phyloP scores from a whole-genome alignment of 1,140 invertebrate genomes.

The Pseudomyrmex cubaensis region DNA sequence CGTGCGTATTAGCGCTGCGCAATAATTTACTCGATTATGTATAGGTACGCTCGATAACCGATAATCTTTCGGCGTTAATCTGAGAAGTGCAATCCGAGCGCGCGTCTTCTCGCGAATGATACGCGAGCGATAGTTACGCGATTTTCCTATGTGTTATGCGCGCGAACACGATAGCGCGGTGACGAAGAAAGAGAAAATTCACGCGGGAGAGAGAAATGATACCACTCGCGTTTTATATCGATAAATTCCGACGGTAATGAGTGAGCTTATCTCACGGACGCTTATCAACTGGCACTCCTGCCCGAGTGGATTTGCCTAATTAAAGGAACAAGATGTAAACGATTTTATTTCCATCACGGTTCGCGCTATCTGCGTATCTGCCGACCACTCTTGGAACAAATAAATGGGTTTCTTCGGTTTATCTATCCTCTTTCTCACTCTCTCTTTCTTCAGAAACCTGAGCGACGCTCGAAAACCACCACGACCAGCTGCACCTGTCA shows the following conservation, averaged over 20 bases:
- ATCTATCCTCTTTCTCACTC: constrained; percentile 10
- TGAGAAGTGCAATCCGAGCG: constrained; percentile 22
- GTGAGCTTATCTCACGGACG: constrained; percentile 34
- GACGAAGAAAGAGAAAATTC: not conserved
- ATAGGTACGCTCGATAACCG: constrained; percentile 17
- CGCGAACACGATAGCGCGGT: not conserved
- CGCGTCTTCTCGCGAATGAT: not conserved
- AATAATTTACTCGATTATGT: constrained; percentile 42
- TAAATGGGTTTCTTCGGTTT: constrained; percentile 65
- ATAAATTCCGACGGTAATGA: constrained; percentile 60
- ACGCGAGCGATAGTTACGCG: not conserved
- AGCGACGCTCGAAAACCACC: constrained; percentile 55
- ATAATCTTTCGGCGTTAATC: not conserved
- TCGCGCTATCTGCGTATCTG: constrained; percentile 78
- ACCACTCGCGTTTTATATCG: not conserved
- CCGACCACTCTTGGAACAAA: constrained; percentile 74
- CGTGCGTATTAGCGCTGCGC: constrained; percentile 19
- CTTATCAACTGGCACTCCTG: constrained; percentile 50
- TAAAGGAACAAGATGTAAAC: constrained; percentile 72
- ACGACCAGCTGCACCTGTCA: constrained; percentile 68
- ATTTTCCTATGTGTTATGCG: constrained; percentile 35
- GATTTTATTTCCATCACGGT: constrained; percentile 56
- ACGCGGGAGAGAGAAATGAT: not conserved
- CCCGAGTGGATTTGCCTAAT: constrained; percentile 72
- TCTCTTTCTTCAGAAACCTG: constrained; percentile 62